These are phyloP conservation scores for Myiotriccus ornatus DNA, from an alignment of 2,797 vertebrate species.

Conservation along the genomic window DNA sequence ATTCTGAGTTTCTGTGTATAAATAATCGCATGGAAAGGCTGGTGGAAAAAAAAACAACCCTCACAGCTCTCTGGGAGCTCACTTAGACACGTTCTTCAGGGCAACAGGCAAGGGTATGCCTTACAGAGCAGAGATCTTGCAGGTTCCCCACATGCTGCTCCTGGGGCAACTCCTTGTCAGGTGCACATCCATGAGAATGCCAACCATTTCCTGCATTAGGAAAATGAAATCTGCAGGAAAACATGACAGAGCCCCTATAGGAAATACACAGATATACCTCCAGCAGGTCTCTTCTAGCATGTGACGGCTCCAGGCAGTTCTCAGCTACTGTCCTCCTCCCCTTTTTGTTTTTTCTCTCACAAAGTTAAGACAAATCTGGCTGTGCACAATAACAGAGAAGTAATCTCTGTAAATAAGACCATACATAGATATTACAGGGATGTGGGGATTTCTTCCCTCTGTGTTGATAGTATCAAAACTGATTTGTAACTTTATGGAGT, in stretches of 20 bases:
- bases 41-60: not conserved
- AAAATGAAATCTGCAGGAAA: not conserved
- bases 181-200: fast-evolving
- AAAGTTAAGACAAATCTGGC: not conserved
- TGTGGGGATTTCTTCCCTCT: not conserved
- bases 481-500: not conserved
- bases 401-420: not conserved
- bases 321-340: not conserved
- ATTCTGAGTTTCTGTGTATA: not conserved
- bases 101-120: not conserved
- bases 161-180: not conserved
- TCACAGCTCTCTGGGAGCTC: fast-evolving
- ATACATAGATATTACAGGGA: fast-evolving
- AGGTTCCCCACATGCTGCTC: not conserved
- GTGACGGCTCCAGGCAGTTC: too few species aligned
- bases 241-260: not conserved
- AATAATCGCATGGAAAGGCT: not conserved
- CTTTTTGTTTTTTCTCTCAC: not conserved
- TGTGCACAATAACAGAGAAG: not conserved
- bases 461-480: not conserved
- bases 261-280: not conserved
- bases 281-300: not conserved
- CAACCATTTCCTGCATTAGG: not conserved
- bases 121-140: not conserved
- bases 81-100: fast-evolving